phyloP scores from a whole-genome alignment of 2,888 invertebrate genomes.

The Sesamia inferens region DNA sequence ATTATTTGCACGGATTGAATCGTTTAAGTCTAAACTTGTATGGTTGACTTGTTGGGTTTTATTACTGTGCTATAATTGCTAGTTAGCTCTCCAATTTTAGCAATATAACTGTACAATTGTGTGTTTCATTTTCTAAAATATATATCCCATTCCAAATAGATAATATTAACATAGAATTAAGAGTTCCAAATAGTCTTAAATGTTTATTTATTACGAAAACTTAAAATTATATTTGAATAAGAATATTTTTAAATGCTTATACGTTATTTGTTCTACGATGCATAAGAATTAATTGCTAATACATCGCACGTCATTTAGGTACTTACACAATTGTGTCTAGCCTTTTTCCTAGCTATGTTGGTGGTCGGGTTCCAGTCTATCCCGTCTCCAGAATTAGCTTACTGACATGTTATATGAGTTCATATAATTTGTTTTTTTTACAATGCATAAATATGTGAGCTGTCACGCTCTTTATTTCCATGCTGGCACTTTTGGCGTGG shows the following conservation, averaged over 20 bases:
- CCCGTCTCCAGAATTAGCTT: no score
- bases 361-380: not conserved
- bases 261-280: not conserved
- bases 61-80: slow-evolving; percentile 11
- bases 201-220: not conserved
- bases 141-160: not conserved
- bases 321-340: not conserved
- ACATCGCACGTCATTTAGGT: not conserved
- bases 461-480: no score
- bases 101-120: not conserved
- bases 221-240: not conserved
- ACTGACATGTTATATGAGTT: no score
- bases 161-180: no score
- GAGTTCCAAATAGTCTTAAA: not conserved
- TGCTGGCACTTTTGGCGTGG: no score
- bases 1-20: slow-evolving; percentile 32
- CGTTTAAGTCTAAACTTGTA: slow-evolving; percentile 18
- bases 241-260: not conserved
- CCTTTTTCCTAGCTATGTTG: not conserved
- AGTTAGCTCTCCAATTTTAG: slow-evolving; percentile 12
- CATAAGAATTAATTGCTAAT: not conserved
- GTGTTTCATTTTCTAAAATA: not conserved
- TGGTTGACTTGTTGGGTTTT: slow-evolving; percentile 10
- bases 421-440: no score
- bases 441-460: no score